These are phyloP conservation scores for Oenanthe oenanthe DNA, from an alignment of 2,113 vertebrate species.

Conservation along the genomic window DNA sequence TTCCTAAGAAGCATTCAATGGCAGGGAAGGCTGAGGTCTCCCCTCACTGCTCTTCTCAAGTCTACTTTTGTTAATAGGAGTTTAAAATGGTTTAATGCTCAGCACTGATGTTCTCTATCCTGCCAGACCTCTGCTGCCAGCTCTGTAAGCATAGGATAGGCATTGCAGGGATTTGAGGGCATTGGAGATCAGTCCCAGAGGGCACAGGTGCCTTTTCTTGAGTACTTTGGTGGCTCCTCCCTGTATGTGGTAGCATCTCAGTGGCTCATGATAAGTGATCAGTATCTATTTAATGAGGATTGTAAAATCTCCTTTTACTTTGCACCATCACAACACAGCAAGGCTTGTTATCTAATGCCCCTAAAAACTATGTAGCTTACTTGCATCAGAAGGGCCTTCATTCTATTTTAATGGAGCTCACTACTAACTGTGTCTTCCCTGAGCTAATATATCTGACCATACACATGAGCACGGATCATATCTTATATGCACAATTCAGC, in stretches of 20 bases:
- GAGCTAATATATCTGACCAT: neutral
- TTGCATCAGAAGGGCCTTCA: neutral
- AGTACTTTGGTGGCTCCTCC: neutral
- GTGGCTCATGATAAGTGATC: neutral
- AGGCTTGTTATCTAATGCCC: neutral
- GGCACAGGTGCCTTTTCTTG: neutral
- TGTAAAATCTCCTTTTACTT: neutral
- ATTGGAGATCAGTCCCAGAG: neutral
- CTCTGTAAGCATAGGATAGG: neutral
- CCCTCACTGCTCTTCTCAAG: neutral
- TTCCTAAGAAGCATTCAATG: neutral
- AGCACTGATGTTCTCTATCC: neutral
- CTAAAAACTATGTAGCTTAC: neutral
- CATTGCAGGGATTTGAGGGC: accelerated
- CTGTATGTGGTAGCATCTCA: neutral
- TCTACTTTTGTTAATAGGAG: neutral
- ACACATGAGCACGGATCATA: accelerated
- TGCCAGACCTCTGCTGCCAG: neutral
- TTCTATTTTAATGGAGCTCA: neutral
- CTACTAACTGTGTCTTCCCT: accelerated
- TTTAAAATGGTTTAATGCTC: neutral
- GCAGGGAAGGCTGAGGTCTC: neutral
- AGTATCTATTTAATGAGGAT: neutral
- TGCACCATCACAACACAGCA: neutral
- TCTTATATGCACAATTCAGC: neutral